Evolutionary conservation across 2,113 vertebrate species (phyloP).

Genomic region (Neotoma lepida): DNA sequence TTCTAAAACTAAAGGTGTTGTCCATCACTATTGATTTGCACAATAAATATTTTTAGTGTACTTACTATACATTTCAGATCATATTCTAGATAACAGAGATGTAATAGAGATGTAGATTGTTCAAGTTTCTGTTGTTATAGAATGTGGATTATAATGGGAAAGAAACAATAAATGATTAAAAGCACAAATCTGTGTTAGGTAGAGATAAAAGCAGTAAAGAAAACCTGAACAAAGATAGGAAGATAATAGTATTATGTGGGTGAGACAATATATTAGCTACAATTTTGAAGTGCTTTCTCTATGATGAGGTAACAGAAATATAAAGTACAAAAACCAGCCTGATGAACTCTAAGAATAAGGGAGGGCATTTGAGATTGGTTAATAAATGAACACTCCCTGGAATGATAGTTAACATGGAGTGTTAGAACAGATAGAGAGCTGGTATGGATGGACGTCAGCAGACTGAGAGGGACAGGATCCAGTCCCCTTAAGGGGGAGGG

Average conservation of each 20-base stretch:
- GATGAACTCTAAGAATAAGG: not conserved
- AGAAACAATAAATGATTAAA: slow-evolving; percentile 23
- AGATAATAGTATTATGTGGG: not conserved
- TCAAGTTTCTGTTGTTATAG: not conserved
- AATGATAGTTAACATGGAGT: not conserved
- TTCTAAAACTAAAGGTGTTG: slow-evolving; percentile 3
- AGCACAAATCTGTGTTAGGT: not conserved
- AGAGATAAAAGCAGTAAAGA: not conserved
- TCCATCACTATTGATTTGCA: not conserved
- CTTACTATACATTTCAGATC: not conserved
- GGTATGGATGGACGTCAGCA: not conserved
- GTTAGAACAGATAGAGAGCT: slow-evolving; percentile 3
- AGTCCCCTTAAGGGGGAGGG: not conserved
- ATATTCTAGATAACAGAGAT: not conserved
- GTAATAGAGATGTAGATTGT: not conserved
- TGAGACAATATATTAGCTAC: not conserved
- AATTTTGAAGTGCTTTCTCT: not conserved
- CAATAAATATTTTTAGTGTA: not conserved
- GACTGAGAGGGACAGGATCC: not conserved
- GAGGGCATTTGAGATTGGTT: not conserved
- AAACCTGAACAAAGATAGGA: not conserved
- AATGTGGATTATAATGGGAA: not conserved
- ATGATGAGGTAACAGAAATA: not conserved
- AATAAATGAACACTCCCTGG: not conserved
- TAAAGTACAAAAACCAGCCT: not conserved